Percentiles rank a stretch among this genome's conserved stretches.
These are phyloP conservation scores for Cettia cetti DNA, from an alignment of 2,113 vertebrate species.

Conservation along the genomic window DNA sequence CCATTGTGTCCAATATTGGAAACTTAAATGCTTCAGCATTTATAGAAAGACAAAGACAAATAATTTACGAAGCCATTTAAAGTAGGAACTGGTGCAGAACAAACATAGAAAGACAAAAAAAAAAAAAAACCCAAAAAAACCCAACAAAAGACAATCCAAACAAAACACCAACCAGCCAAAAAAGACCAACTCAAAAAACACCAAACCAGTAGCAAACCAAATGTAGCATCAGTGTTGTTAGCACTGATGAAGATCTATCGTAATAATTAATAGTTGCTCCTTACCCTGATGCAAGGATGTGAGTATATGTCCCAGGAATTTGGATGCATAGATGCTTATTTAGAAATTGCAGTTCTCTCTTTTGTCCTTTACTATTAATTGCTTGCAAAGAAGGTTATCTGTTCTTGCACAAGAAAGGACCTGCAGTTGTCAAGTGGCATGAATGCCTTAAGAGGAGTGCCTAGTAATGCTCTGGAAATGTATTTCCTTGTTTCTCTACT, in stretches of 20 bases:
- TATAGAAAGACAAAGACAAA: neutral
- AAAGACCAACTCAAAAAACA: neutral
- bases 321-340: neutral
- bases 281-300: neutral
- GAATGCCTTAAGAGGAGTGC: neutral
- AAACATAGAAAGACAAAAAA: neutral
- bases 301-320: conserved; percentile 7
- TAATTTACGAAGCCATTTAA: neutral
- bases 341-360: conserved; percentile 13
- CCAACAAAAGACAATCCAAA: too few species aligned
- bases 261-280: neutral
- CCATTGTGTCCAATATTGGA: neutral
- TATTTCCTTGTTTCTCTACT: neutral
- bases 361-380: neutral
- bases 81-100: neutral
- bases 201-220: neutral
- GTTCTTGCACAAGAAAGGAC: neutral
- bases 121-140: neutral
- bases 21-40: neutral
- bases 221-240: neutral
- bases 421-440: neutral
- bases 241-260: neutral
- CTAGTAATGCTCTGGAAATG: neutral
- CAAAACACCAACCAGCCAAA: neutral
- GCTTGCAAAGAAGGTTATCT: neutral